Percentiles rank a stretch among this genome's conserved stretches.
phyloP scores from a whole-genome alignment of 2,888 invertebrate species.

The Zygogramma bicolorata region DNA sequence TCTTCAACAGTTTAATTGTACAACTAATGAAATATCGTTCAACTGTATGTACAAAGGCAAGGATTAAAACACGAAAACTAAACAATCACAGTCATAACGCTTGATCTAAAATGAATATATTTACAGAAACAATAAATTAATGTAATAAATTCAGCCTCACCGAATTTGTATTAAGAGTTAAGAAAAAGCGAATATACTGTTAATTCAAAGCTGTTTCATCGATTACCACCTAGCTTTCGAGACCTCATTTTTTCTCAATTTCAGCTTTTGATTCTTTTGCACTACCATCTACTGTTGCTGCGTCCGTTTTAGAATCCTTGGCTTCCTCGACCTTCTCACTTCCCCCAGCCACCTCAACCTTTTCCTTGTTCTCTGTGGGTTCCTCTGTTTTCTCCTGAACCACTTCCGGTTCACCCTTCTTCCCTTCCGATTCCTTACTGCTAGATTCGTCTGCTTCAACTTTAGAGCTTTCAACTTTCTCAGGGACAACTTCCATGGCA shows the following conservation, averaged over 20 bases:
- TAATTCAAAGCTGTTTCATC: conserved; percentile 16
- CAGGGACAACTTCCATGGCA: background rate
- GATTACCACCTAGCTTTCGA: background rate
- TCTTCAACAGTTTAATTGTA: conserved; percentile 46
- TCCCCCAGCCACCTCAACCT: conserved; percentile 26
- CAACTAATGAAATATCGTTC: conserved; percentile 53
- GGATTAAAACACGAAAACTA: conserved; percentile 37
- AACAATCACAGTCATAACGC: conserved; percentile 54
- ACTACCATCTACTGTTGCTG: background rate
- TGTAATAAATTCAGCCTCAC: conserved; percentile 37
- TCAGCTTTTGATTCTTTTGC: conserved; percentile 19
- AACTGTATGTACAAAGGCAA: conserved; percentile 52
- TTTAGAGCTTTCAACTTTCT: background rate
- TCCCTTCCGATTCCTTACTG: background rate
- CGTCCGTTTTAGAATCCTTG: conserved; percentile 9
- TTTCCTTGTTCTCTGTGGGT: background rate
- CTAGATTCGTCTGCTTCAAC: background rate
- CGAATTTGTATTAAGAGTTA: conserved; percentile 34
- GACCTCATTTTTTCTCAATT: background rate
- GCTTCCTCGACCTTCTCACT: conserved; percentile 22
- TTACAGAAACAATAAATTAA: conserved; percentile 37
- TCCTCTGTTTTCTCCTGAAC: background rate
- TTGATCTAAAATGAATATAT: conserved; percentile 38
- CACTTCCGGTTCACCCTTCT: conserved; percentile 8
- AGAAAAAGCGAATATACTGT: conserved; percentile 43